Evolutionary conservation across 1,140 invertebrate species (phyloP), one percentile per base, ranked within the genome.

Genomic region (Camponotus vicinus): DNA sequence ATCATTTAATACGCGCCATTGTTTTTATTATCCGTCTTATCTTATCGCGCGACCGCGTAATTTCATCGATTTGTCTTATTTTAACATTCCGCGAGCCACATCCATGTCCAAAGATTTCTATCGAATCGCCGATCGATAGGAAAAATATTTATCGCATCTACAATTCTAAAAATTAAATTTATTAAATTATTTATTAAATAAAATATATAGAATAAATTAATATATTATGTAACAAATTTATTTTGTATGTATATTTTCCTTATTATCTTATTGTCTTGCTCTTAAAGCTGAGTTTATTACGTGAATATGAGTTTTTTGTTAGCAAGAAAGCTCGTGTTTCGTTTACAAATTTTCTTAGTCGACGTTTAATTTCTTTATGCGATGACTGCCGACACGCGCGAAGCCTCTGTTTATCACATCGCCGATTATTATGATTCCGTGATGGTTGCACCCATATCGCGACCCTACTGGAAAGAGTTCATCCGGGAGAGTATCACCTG

Each of bases 401-500:
- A 2, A 34, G 49, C 49, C n/a, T 21, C 27, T 70, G 21, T 70
- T 70, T 70, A 27, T 69, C 49, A 42, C 42, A 80, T 73, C 57
- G 5, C 15, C 15, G 27, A 75, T 83, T 18, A 42, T 59, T 1
- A 52, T 52, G 15, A 52, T 52, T 52, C 13, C 49, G 15, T 52
- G 49, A 9, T 27, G 27, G 27, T 52, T 52, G 42, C 13, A 45
- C 34, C 55, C 63, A 82, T 67, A 78, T 49, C 85, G 85, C 77
- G 80, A 89, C 86, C 86, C 80, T 78, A 42, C 45, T 76, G 70
- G 70, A 89, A 85, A 70, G 66, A 80, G 89, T 71, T 89, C 61
- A 87, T 70, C 85, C 71, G 63, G 18, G 32, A 90, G 69, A 77
- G 77, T 69, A 89, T 67, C 89, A 91, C 90, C 90, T 91, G 90